Evolutionary conservation across 1,140 invertebrate species (phyloP).

Genomic region (Drosophila nebulosa): DNA sequence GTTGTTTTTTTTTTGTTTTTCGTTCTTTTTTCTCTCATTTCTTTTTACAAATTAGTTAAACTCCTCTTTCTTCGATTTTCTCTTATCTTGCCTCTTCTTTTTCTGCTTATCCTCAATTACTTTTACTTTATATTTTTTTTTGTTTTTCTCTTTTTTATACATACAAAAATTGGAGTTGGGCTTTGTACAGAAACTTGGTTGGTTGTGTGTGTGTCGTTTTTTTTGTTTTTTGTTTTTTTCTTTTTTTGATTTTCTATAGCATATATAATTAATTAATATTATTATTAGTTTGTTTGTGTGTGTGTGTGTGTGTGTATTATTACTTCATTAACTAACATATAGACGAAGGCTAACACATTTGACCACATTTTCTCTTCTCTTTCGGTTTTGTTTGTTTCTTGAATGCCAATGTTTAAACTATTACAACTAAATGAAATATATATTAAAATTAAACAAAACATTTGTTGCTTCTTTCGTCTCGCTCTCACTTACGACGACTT

Average conservation of each 20-base stretch:
- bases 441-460: conserved; percentile 73
- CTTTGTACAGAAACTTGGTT: conserved; percentile 61
- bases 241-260: conserved; percentile 41
- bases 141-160: conserved; percentile 42
- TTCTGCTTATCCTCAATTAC: not conserved
- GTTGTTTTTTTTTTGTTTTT: conserved; percentile 3
- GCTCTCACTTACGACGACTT: not conserved
- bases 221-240: conserved; percentile 4
- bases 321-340: conserved; percentile 70
- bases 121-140: conserved; percentile 17
- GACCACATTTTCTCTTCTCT: conserved; percentile 21
- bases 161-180: conserved; percentile 74
- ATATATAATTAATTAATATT: conserved; percentile 52
- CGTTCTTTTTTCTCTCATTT: conserved; percentile 31
- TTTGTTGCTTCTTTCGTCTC: not conserved
- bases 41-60: conserved; percentile 49
- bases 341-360: conserved; percentile 37
- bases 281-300: conserved; percentile 55
- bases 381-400: conserved; percentile 62
- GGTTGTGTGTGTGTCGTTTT: not conserved
- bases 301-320: conserved; percentile 29
- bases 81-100: not conserved
- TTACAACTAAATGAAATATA: conserved; percentile 55
- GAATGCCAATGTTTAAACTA: conserved; percentile 69
- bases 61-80: conserved; percentile 19